These are phyloP conservation scores for Nymphalis c-album DNA, from an alignment of 2,888 invertebrate genomes.

Conservation along the genomic window DNA sequence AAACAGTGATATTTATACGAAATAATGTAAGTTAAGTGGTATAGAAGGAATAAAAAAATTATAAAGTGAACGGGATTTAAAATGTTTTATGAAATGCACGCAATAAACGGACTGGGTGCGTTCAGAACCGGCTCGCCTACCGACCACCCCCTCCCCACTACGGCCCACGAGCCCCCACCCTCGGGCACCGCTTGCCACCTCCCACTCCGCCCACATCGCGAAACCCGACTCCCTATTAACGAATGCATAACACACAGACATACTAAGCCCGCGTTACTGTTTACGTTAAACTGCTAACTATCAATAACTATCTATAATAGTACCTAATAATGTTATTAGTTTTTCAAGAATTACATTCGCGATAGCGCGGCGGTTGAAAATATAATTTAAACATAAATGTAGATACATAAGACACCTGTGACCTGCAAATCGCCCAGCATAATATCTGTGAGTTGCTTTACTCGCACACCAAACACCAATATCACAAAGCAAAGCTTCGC, in stretches of 20 bases:
- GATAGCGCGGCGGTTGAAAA: background rate
- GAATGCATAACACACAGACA: conserved; percentile 10
- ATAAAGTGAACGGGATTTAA: conserved; percentile 14
- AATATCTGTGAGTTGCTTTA: background rate
- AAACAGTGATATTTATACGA: background rate
- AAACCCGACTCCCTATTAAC: background rate
- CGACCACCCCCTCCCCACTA: background rate
- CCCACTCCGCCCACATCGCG: conserved; percentile 4
- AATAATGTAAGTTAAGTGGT: conserved; percentile 8
- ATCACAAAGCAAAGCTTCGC: background rate
- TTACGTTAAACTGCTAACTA: conserved; percentile 10
- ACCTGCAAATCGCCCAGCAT: background rate
- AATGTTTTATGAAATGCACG: conserved; percentile 19
- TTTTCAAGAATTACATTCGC: background rate
- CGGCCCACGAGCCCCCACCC: background rate
- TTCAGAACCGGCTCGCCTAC: background rate
- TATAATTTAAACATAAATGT: background rate
- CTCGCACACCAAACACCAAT: background rate
- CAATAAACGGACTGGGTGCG: conserved; percentile 3
- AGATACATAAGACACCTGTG: background rate
- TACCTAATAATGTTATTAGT: background rate
- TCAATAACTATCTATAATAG: background rate
- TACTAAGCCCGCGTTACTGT: conserved; percentile 7
- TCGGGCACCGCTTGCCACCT: background rate
- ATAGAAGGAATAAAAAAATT: conserved; percentile 10